A percentile compares a stretch with the other conserved stretches of the same genome.
Conservation (phyloP, 2,113 vertebrate species). For the Apteryx owenii region DNA sequence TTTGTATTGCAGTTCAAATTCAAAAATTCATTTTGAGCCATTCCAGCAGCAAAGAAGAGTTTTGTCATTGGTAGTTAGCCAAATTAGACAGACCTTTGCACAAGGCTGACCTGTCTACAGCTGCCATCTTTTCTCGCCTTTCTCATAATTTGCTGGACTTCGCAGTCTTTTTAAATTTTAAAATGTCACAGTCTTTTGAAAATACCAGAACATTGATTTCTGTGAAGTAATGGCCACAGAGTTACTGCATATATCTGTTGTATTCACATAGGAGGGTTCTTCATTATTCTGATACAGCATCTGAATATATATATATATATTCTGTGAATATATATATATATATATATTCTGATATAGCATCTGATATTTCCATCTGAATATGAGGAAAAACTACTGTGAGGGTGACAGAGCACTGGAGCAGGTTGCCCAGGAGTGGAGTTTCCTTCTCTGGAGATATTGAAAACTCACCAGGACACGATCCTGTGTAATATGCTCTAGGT, state of each 20-base stretch:
- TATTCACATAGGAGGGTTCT: neutral
- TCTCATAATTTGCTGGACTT: neutral
- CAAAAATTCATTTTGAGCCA: neutral
- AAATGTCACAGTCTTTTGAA: neutral
- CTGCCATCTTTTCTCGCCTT: neutral
- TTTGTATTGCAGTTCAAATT: neutral
- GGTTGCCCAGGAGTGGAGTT: too few relatives aligned
- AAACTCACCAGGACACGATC: too few relatives aligned
- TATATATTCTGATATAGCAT: too few relatives aligned
- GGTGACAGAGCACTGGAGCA: too few relatives aligned
- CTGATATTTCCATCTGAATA: too few relatives aligned
- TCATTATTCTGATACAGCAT: neutral
- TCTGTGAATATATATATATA: too few relatives aligned
- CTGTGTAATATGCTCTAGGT: too few relatives aligned
- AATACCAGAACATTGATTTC: neutral
- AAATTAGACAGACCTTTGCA: neutral
- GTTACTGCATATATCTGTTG: neutral
- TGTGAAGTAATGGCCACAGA: neutral
- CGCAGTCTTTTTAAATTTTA: neutral
- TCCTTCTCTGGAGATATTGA: too few relatives aligned
- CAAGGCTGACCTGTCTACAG: neutral
- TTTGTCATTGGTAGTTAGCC: neutral
- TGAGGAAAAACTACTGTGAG: too few relatives aligned
- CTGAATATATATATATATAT: too few relatives aligned
- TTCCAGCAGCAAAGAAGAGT: rapidly evolving